Percentiles rank a stretch among this genome's conserved stretches.
Conservation (phyloP, 1,140 invertebrate genomes). For the Ganaspis sp. region DNA sequence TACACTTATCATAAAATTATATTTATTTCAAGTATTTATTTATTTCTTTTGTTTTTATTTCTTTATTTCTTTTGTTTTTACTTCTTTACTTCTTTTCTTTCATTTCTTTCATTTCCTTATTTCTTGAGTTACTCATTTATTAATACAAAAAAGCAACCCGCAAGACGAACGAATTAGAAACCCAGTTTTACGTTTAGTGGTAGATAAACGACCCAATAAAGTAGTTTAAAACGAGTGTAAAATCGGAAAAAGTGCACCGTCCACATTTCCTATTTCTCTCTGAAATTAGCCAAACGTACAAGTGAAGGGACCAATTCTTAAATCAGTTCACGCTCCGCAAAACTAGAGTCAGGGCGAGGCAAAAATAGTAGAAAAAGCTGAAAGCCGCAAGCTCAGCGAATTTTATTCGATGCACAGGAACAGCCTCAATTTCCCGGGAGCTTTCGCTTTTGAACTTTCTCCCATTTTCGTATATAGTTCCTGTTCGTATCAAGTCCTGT, state of each 20-base stretch:
- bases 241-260: not conserved
- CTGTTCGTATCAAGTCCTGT: not conserved
- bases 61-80: too few species aligned
- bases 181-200: too few species aligned
- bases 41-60: too few species aligned
- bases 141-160: too few species aligned
- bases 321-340: slow-evolving; percentile 22
- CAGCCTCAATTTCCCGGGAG: slow-evolving; percentile 23
- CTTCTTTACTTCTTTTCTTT: too few species aligned
- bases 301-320: not conserved
- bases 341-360: slow-evolving; percentile 19
- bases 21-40: too few species aligned
- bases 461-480: not conserved
- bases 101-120: too few species aligned
- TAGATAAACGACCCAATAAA: not conserved
- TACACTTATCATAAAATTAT: too few species aligned
- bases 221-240: not conserved
- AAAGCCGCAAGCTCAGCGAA: slow-evolving; percentile 17
- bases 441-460: slow-evolving; percentile 31
- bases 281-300: slow-evolving; percentile 23
- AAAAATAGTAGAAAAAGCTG: slow-evolving; percentile 12
- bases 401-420: slow-evolving; percentile 11
- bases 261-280: not conserved
- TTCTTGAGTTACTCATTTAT: too few species aligned
- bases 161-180: too few species aligned